Evolutionary conservation across 92 coral and sea anemone species (phyloP).

Genomic region (Actinostola sp.): DNA sequence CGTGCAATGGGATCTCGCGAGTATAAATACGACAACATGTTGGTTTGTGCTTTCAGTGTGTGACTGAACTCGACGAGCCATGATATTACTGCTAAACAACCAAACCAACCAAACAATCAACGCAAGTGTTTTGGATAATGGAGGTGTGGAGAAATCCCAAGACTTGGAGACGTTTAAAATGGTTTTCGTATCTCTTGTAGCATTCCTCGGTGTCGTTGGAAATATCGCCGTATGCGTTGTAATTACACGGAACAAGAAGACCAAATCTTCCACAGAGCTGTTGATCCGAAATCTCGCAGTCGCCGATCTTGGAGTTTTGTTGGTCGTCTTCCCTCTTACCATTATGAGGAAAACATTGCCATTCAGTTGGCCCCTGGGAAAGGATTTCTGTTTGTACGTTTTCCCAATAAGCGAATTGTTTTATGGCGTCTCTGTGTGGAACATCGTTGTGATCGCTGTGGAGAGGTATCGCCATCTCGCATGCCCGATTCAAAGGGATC

Average conservation of each 20-base stretch:
- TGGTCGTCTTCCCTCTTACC: constrained; percentile 32
- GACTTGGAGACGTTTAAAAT: constrained; percentile 20
- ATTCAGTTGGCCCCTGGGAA: constrained; percentile 59
- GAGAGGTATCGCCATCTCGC: constrained; percentile 57
- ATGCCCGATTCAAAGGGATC: neutral
- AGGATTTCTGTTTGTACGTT: constrained; percentile 24
- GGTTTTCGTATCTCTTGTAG: constrained; percentile 19
- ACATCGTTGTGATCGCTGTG: constrained; percentile 58
- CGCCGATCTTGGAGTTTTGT: constrained; percentile 56
- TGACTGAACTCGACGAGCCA: no score
- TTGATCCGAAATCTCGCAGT: constrained; percentile 46
- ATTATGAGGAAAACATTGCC: constrained; percentile 39
- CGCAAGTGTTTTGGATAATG: no score
- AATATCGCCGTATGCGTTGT: constrained; percentile 45
- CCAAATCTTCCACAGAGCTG: constrained; percentile 32
- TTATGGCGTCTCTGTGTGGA: constrained; percentile 57
- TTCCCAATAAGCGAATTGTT: constrained; percentile 45
- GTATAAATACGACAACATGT: no score
- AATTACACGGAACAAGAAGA: constrained; percentile 20
- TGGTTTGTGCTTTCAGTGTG: no score
- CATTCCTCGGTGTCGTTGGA: constrained; percentile 52
- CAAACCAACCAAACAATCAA: no score
- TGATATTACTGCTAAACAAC: no score
- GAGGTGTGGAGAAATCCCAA: no score
- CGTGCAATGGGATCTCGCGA: no score